Base-by-base conservation (phyloP, 2,888 invertebrate genomes). In the Macrophya alboannulata region DNA sequence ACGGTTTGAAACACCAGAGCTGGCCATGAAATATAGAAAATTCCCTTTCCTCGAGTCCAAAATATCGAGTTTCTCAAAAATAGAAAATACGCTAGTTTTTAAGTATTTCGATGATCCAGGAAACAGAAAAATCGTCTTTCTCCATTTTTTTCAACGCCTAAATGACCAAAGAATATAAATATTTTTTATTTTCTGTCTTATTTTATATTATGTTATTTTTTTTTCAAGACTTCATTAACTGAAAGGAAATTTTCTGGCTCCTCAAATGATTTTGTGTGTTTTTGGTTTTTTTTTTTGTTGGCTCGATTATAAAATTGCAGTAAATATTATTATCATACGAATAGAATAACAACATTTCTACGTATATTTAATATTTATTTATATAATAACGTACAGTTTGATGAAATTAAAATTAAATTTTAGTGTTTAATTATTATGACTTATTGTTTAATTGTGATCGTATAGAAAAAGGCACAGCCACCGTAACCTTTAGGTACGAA, bases 381-480 rank as follows among this genome's bases (percentile, higher is more conserved):
- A 8, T 17, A 55, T 68, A 31, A 31, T 68, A 68, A n/a, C 6
- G n/a, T 55, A 51, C 17, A 51, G 51, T 55, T 55, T 51, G 55
- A 5, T 55, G 31, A 31, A 31, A 31, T 31, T 31, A 31, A 31
- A 31, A 31, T 31, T 31, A 31, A 31, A 31, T 31, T 31, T 31
- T 31, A 31, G 31, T 31, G 25, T 25, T 12, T 62, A 25, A 62
- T 62, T 2, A 12, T 25, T 25, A 62, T 62, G 62, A 62, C 62
- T 62, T 62, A 62, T 62, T 25, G 25, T 62, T 21, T 62, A 62
- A 62, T 62, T 62, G 71, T 71, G 71, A 68, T 71, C 31, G 68
- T 71, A 82, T 65, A 15, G 83, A 83, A 83, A 71, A 68, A 68
- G 68, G 68, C 83, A 83, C 83, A 83, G 83, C 68, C 83, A 83